Base-by-base conservation (phyloP, 2,113 vertebrate species). In the Indicator indicator region DNA sequence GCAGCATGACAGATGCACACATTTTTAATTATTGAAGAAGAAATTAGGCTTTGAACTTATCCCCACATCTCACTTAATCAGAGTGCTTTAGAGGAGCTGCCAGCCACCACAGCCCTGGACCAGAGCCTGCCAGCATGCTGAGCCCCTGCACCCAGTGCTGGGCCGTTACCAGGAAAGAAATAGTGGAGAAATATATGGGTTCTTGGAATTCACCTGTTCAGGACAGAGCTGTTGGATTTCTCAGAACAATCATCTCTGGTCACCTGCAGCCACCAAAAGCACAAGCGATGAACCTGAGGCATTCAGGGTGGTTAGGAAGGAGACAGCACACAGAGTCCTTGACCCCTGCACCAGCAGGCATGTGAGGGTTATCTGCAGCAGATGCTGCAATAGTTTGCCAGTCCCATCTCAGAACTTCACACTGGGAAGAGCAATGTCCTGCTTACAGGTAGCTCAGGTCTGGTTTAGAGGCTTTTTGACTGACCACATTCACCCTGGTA, bases 21-120 rank as follows among this genome's bases (percentile, higher is more conserved):
- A 74, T 62, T 94, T 93, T 97, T 96, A 96, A 96, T 95, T 96
- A 94, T 20, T 20, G 85, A 91, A 92, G 80, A 83, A 96, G 84
- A 93, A 95, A 96, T 87, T 40, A 94, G 71, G 80, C 94, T 80
- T 86, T 89, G 93, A 97, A 96, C 93, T 96, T 93, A 67, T 75
- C 72, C 84, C 86, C 86, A 80, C 64, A 46, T 42, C 64, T 94
- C 83, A 63, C 74, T 95, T 83, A 85, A 94, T 93, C 94, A 93
- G 76, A 92, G 60, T 19, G 28, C 58, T 73, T 48, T 6, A n/a
- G 72, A 86, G 86, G 91, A 91, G 71, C 91, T 94, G 83, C 63
- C 89, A 96, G 48, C 42, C 36, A 55, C 65, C 33, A 5, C 6
- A 8, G 21, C 55, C 23, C 68, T 40, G 67, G 54, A 24, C 14